Evolutionary conservation across 2,797 vertebrate genomes (phyloP), one percentile per base, ranked within the genome.

Genomic region (Tauraco hartlaubi): DNA sequence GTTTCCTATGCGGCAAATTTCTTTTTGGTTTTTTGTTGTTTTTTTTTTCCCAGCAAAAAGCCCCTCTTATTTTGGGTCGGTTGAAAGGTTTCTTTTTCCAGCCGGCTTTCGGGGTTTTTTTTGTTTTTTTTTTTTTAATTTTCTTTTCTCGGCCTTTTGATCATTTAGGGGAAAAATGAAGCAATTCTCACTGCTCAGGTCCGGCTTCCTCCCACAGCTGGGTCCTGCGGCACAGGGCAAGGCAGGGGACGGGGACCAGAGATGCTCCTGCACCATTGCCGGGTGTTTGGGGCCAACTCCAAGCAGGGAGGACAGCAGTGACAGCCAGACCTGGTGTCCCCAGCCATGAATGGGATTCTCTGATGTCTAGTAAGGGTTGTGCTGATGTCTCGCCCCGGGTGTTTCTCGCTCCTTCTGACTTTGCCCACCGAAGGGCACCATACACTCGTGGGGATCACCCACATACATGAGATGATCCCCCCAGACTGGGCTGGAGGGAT

Each of bases 11-110:
- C 1, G 0, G 39, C 61, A 61, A 13, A 6, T 58, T 69, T 21
- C 33, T 76, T 48, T 35, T 21, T 19, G 12, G 21, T 3, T 25
- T 12, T 48, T 10, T 69, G 35, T 35, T 35, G 35, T 35, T 23
- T 63, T 7, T 22, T 18, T 56, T 52, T 35, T 37, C 85, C 93
- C 41, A 12, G 8, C 46, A 49, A 78, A 95, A 90, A 21, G 25
- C 76, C 72, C 86, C 72, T 66, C 74, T 88, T 75, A 61, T 83
- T 94, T 68, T 10, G 84, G 33, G 80, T 76, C 1, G 7, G 5
- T 26, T 25, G 17, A 41, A 72, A 59, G 18, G 76, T 85, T 95
- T 94, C 84, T 94, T 77, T 94, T 94, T 88, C 94, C 92, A 92
- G 31, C 51, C 5, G 49, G n/a, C 41, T 86, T 75, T 94, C 61